Evolutionary conservation across 2,888 invertebrate species (phyloP).

Genomic region (Cryptus armator): DNA sequence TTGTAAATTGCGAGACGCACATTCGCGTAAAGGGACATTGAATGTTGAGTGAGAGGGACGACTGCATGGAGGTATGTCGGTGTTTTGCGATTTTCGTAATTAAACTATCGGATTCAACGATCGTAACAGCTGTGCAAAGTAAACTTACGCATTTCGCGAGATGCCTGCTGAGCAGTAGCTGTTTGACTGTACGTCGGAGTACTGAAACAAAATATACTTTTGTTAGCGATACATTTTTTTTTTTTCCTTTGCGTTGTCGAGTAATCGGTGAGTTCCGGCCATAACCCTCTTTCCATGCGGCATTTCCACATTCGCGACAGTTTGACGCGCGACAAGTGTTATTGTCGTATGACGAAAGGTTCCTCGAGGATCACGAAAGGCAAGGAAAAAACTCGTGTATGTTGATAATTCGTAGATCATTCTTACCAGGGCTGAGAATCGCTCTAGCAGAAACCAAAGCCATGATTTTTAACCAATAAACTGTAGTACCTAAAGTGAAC

Average conservation of each 20-base stretch:
- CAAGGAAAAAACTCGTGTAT: not conserved
- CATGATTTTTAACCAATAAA: conserved; percentile 77
- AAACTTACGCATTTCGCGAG: conserved; percentile 83
- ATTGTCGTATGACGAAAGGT: conserved; percentile 7
- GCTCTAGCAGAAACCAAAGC: conserved; percentile 80
- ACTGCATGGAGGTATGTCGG: not conserved
- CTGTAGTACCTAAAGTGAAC: conserved; percentile 57
- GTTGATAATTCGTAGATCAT: conserved; percentile 52
- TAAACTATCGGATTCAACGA: not conserved
- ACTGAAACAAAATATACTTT: conserved; percentile 78
- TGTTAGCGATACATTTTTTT: conserved; percentile 9
- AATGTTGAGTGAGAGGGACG: not conserved
- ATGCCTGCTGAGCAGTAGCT: conserved; percentile 83
- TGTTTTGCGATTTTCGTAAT: not conserved
- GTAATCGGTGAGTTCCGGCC: conserved; percentile 7
- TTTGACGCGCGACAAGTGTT: not conserved
- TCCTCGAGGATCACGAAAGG: not conserved
- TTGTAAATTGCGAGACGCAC: not conserved
- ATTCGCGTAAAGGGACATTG: not conserved
- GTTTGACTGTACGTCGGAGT: conserved; percentile 84
- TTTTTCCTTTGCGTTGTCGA: not conserved
- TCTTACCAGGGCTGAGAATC: conserved; percentile 82
- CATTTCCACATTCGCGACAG: conserved; percentile 6
- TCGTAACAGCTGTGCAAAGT: not conserved
- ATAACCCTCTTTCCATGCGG: conserved; percentile 67